Base-by-base conservation (phyloP, 2,113 vertebrate species). In the Pluvianellus socialis region DNA sequence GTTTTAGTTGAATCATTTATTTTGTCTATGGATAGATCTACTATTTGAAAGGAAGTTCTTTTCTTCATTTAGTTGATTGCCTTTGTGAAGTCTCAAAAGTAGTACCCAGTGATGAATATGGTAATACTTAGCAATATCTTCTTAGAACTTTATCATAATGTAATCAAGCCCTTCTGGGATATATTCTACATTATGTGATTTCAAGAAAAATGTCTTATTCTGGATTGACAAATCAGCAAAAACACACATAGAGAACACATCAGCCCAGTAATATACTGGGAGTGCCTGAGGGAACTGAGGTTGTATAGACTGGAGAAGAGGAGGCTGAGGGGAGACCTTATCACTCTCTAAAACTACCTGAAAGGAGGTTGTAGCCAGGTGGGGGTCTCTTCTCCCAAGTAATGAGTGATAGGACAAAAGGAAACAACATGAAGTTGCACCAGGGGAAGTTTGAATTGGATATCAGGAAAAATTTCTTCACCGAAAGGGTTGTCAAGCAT, bases 31-130 rank as follows among this genome's bases (percentile, higher is more conserved):
- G 59, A 49, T 79, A 80, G 15, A 90, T 62, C 33, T 97, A 28
- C 8, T 56, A 24, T 87, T 92, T 83, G 79, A 90, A 90, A 93
- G 66, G 40, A 88, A 85, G 56, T 59, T 55, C 8, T 77, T 74
- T 79, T 49, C 84, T 92, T 94, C 35, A 74, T 91, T 79, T 91
- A 85, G 27, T 73, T 87, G 74, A 80, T 92, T 84, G 55, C n/a
- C 45, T 94, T 93, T 79, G 44, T 90, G 73, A 82, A 86, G 33
- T 86, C 66, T 68, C 35, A 73, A 82, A 92, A 66, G 38, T 22
- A 85, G 40, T 52, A 62, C 14, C n/a, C 18, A 55, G 40, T 75
- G 71, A 62, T 86, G 47, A 92, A 74, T 80, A 88, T 58, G 53
- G 55, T 77, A 84, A 90, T 81, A 68, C 26, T 79, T 56, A 61